Evolutionary conservation across 2,888 invertebrate genomes (phyloP).

Genomic region (Lasioglossum pauxillum): DNA sequence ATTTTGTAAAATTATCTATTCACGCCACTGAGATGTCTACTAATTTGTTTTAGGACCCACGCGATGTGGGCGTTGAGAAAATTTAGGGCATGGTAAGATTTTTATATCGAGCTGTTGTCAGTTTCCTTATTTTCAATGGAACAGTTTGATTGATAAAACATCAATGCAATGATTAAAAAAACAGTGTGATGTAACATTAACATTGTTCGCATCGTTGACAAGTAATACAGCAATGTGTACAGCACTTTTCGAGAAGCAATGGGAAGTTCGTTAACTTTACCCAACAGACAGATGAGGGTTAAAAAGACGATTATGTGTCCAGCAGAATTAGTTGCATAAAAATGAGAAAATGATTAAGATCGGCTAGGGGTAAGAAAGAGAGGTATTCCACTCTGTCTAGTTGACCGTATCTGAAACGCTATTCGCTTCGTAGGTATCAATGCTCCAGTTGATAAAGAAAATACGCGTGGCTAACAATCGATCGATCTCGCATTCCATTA

Average conservation of each 20-base stretch:
- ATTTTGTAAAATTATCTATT: background rate
- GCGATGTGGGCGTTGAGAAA: background rate
- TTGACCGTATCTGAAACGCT: background rate
- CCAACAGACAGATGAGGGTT: background rate
- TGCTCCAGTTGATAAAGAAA: background rate
- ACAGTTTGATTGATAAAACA: background rate
- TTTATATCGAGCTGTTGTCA: background rate
- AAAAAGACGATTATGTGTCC: background rate
- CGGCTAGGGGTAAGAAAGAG: background rate
- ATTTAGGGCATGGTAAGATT: background rate
- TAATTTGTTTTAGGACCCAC: background rate
- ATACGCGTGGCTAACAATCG: background rate
- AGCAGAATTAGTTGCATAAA: background rate
- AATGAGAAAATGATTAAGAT: background rate
- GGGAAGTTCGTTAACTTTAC: background rate
- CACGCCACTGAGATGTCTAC: background rate
- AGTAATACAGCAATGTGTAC: background rate
- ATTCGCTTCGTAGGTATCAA: background rate
- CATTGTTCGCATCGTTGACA: background rate
- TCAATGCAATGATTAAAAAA: background rate
- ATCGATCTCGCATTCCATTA: slow-evolving; percentile 1
- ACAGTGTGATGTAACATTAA: background rate
- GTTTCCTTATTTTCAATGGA: background rate
- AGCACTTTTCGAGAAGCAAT: background rate
- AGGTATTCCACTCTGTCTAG: background rate